phyloP scores from a whole-genome alignment of 2,113 vertebrate genomes.

The Bos javanicus region DNA sequence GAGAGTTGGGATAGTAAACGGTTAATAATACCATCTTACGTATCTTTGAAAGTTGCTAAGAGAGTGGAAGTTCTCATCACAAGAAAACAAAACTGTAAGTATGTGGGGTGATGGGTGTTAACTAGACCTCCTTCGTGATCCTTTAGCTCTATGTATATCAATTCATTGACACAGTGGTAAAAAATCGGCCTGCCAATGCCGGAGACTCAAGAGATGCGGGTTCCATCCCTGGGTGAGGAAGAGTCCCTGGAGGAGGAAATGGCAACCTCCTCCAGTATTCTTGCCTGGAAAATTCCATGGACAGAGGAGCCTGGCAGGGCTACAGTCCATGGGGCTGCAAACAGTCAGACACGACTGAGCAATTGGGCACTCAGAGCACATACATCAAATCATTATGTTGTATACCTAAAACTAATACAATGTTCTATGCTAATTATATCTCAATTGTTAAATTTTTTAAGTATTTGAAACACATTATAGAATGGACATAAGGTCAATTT shows the following conservation, averaged over 20 bases:
- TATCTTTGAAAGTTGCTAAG: not conserved
- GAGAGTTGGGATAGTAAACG: not conserved
- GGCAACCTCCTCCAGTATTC: not conserved
- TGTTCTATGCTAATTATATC: not conserved
- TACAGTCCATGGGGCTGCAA: not conserved
- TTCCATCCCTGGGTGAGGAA: not conserved
- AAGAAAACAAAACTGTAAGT: not conserved
- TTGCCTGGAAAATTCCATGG: not conserved
- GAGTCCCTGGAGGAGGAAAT: not conserved
- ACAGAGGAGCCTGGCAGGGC: not conserved
- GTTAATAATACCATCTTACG: not conserved
- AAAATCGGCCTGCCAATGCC: not conserved
- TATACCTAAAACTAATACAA: not conserved
- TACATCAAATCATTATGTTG: not conserved
- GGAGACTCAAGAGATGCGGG: accelerated
- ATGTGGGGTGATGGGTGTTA: not conserved
- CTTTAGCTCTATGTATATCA: not conserved
- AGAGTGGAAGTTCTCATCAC: not conserved
- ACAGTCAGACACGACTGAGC: not conserved
- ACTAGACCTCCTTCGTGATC: not conserved
- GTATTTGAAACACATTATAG: not conserved
- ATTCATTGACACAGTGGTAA: not conserved
- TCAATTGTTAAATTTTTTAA: not conserved
- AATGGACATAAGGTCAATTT: not conserved
- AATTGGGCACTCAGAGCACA: not conserved